Evolutionary conservation across 2,113 vertebrate species (phyloP), one percentile per base, ranked within the genome.

Genomic region (Falco punctatus): DNA sequence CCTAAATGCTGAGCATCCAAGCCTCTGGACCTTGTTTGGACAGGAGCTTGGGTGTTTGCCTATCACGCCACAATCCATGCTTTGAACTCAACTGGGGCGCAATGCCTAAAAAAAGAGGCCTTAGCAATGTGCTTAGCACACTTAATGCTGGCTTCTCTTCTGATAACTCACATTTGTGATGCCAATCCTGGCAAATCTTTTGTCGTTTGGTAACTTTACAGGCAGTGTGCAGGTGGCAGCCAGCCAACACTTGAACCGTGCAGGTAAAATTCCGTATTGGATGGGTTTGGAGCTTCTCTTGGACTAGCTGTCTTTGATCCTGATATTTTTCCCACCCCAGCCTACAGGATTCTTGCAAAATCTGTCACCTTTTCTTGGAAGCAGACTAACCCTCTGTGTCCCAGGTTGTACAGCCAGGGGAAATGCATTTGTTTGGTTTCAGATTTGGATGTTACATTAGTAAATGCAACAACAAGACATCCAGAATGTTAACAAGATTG

Each of bases 1-100:
- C 52, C 59, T 79, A 55, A 92, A 49, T 5, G 83, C 94, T 84
- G 77, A 92, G 69, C 81, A 89, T 35, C 88, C 92, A 88, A 95
- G 88, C 93, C 88, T 90, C 92, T 85, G 77, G 88, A 92, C 86
- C 44, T 86, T 71, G 73, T 97, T 89, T 73, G 91, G 91, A 72
- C 71, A 85, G 83, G 83, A 92, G 58, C 22, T 84, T 5, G 77
- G 81, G n/a, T 17, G 5, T 71, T 91, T 91, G 78, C 77, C 86
- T 86, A 51, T 74, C 64, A 10, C 15, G 51, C 94, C 62, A 88
- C 80, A 62, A 77, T 58, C 38, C 75, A 51, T 0, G 26, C 92
- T 93, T 95, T 96, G 90, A 92, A 95, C 72, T 90, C 88, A 64
- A 1, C 4, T 78, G 88, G 52, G 66, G 38, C 7, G 5, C 86